A percentile compares a stretch with the other conserved stretches of the same genome.
Evolutionary conservation across 2,888 invertebrate genomes (phyloP).

Genomic region (Lepidochrysops patricia): DNA sequence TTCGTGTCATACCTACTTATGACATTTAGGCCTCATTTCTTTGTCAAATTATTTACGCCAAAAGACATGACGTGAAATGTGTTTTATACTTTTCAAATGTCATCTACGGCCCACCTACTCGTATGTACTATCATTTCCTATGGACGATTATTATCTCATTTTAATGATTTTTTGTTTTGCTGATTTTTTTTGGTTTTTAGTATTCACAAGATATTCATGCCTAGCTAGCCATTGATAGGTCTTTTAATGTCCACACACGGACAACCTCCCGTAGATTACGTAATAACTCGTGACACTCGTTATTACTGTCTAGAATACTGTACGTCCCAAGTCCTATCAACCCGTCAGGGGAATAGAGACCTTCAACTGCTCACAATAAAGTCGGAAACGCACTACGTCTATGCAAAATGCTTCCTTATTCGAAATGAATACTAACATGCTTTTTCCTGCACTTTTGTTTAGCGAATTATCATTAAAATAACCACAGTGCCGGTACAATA

Average conservation of each 20-base stretch:
- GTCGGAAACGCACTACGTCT: conserved; percentile 28
- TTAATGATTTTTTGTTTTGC: too few species aligned
- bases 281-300: conserved; percentile 70
- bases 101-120: too few species aligned
- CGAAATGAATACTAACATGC: conserved; percentile 45
- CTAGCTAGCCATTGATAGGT: background rate
- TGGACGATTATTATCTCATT: too few species aligned
- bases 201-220: background rate
- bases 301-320: conserved; percentile 42
- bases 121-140: too few species aligned
- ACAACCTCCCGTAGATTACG: conserved; percentile 41
- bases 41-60: too few species aligned
- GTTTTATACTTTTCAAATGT: too few species aligned
- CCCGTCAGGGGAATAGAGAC: conserved; percentile 33
- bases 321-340: conserved; percentile 43
- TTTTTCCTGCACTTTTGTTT: conserved; percentile 48
- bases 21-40: too few species aligned
- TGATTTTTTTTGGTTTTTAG: background rate
- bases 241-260: conserved; percentile 2
- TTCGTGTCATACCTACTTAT: too few species aligned
- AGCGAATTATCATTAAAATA: conserved; percentile 34
- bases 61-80: too few species aligned
- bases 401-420: conserved; percentile 34
- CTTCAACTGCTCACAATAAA: conserved; percentile 31
- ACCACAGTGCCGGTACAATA: background rate